phyloP scores from a whole-genome alignment of 2,113 vertebrate species.

The Oenanthe melanoleuca region DNA sequence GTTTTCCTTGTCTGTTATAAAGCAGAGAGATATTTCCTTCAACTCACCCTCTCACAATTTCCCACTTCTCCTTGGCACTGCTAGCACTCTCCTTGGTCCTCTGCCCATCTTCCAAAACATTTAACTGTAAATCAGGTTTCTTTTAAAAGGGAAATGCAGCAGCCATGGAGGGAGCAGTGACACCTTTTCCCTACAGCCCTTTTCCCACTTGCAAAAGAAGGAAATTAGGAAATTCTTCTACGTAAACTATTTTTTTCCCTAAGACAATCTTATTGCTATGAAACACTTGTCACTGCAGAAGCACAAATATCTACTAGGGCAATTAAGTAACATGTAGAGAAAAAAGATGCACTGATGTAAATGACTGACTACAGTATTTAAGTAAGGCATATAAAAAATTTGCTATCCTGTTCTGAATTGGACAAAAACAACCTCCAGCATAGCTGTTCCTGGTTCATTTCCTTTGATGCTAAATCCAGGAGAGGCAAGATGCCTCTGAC shows the following conservation, averaged over 20 bases:
- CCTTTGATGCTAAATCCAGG: conserved; percentile 26
- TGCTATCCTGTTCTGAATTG: neutral
- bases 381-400: neutral
- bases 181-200: neutral
- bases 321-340: neutral
- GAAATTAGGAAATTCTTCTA: neutral
- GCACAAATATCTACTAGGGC: neutral
- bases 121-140: conserved; percentile 7
- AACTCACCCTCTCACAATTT: conserved; percentile 11
- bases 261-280: neutral
- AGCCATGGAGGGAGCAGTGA: neutral
- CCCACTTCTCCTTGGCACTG: conserved; percentile 16
- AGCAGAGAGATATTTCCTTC: conserved; percentile 4
- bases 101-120: conserved; percentile 29
- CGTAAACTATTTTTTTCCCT: neutral
- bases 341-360: neutral
- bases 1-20: neutral
- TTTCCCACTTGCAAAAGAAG: neutral
- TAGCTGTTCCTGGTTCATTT: conserved; percentile 9
- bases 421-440: conserved; percentile 7
- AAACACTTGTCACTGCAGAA: neutral
- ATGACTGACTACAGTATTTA: neutral
- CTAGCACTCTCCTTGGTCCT: neutral
- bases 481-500: conserved; percentile 14
- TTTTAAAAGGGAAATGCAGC: conserved; percentile 20